Evolutionary conservation across 2,113 vertebrate species (phyloP).

Genomic region (Equus quagga): DNA sequence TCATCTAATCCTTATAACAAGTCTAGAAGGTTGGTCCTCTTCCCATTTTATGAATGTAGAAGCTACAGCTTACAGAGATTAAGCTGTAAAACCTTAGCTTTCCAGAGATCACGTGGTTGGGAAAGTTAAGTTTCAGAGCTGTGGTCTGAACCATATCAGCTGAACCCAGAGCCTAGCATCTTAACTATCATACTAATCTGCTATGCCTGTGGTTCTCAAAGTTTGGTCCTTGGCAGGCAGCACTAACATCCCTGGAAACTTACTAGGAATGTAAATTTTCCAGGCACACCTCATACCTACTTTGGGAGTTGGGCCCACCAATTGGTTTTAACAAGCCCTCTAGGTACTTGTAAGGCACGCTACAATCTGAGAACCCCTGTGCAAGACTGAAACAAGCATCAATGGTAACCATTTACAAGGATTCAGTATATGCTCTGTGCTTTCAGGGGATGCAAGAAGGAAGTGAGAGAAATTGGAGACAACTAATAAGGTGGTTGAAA

Average conservation of each 20-base stretch:
- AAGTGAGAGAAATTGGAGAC: background rate
- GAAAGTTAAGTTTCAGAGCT: conserved; percentile 1
- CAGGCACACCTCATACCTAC: background rate
- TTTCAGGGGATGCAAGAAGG: background rate
- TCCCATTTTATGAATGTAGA: background rate
- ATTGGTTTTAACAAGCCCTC: background rate
- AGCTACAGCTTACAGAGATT: background rate
- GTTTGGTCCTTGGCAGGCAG: background rate
- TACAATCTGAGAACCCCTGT: background rate
- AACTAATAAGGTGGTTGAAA: conserved; percentile 11
- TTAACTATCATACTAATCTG: background rate
- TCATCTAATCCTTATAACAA: background rate
- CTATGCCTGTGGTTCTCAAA: background rate
- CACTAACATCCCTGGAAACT: background rate
- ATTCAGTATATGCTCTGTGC: background rate
- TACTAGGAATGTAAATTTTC: background rate
- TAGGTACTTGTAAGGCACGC: background rate
- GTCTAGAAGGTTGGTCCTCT: background rate
- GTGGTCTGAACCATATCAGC: background rate
- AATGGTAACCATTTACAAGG: background rate
- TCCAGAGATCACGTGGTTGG: background rate
- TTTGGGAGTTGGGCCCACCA: background rate
- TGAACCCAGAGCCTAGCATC: background rate
- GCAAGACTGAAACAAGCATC: background rate
- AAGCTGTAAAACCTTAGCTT: background rate